These are phyloP conservation scores for Plutomurus gul DNA, from an alignment of 1,140 invertebrate genomes.

Conservation along the genomic window DNA sequence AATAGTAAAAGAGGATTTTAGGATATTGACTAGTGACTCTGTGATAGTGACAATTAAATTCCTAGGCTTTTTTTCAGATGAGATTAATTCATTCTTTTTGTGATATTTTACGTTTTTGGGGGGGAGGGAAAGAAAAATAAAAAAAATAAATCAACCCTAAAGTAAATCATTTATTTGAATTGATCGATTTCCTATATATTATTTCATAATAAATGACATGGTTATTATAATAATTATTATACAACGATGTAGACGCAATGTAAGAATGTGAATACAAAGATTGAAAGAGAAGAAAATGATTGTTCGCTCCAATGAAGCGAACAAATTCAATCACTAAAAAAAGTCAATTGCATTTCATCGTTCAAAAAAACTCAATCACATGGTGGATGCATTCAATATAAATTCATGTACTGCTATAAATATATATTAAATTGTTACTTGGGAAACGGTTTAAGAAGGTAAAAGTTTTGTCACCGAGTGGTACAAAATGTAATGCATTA, in stretches of 20 bases:
- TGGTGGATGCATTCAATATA: too few relatives aligned
- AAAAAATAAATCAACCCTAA: too few relatives aligned
- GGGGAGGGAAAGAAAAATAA: too few relatives aligned
- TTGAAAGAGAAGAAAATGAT: background rate
- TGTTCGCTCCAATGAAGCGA: background rate
- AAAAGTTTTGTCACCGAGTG: background rate
- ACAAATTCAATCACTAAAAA: too few relatives aligned
- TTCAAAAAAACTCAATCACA: too few relatives aligned
- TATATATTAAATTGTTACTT: background rate
- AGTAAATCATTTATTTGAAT: too few relatives aligned
- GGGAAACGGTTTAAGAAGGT: background rate
- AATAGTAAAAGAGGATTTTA: background rate
- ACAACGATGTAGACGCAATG: too few relatives aligned
- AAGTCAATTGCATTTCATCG: background rate
- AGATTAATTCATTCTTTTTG: slow-evolving; percentile 29
- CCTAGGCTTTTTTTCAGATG: slow-evolving; percentile 23
- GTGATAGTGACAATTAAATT: background rate
- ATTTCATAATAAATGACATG: too few relatives aligned
- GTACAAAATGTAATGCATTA: background rate
- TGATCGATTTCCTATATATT: too few relatives aligned
- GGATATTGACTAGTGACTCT: slow-evolving; percentile 1
- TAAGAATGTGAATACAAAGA: too few relatives aligned
- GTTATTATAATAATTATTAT: too few relatives aligned
- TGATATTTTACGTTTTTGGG: slow-evolving; percentile 19
- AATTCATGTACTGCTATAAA: too few relatives aligned